Conservation (phyloP, 2,888 invertebrate genomes). For the Sminthurides aquaticus region DNA sequence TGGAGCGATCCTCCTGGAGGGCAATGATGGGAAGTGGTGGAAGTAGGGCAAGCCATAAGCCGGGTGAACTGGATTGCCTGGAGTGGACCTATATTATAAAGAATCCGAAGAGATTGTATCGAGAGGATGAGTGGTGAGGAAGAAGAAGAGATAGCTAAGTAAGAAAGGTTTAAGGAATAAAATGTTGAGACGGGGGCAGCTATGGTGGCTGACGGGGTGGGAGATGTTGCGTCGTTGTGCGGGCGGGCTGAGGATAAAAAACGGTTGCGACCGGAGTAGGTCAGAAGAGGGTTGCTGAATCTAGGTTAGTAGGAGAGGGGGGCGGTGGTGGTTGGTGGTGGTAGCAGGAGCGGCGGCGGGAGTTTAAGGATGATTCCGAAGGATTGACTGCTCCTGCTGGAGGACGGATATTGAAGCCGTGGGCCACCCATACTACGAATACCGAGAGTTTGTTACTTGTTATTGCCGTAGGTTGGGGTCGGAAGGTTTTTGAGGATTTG, state of each 20-base stretch:
- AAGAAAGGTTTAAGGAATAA: neutral
- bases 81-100: neutral
- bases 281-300: neutral
- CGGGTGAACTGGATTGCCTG: neutral
- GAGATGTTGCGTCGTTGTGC: neutral
- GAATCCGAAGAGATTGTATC: neutral
- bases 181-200: neutral
- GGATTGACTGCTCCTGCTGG: neutral
- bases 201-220: neutral
- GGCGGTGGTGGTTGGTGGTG: neutral
- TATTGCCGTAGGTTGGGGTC: too few relatives aligned
- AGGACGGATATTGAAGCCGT: neutral
- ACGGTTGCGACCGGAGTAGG: neutral
- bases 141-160: neutral
- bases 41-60: neutral
- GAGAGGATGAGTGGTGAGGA: neutral
- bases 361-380: too few relatives aligned
- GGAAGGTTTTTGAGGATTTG: too few relatives aligned
- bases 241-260: neutral
- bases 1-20: neutral
- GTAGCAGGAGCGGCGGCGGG: neutral
- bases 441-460: too few relatives aligned
- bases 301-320: slow-evolving; percentile 2
- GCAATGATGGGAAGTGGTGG: neutral
- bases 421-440: neutral